A percentile compares a stretch with the other conserved stretches of the same genome.
Evolutionary conservation across 2,888 invertebrate species (phyloP).

Genomic region (Papilio demoleus): DNA sequence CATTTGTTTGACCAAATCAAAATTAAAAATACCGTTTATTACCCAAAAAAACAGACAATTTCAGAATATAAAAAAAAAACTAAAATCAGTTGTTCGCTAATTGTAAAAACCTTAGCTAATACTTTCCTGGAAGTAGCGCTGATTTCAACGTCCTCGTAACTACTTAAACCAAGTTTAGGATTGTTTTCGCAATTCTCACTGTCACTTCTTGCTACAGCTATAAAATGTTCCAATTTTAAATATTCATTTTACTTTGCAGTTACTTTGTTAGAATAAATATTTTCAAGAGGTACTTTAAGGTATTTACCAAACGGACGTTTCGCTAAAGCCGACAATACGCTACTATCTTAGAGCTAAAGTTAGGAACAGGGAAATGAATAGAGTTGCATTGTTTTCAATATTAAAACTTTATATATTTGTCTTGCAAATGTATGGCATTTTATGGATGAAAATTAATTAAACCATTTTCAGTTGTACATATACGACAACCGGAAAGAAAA

Average conservation of each 20-base stretch:
- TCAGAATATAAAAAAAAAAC: no score
- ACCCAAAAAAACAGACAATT: no score
- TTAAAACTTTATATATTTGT: background rate
- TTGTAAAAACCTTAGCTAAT: no score
- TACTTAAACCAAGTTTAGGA: no score
- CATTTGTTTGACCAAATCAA: no score
- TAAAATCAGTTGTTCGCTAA: no score
- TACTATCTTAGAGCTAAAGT: slow-evolving; percentile 54
- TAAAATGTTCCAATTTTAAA: slow-evolving; percentile 22
- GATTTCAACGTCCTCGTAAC: no score
- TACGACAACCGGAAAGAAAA: no score
- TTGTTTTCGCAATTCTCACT: background rate
- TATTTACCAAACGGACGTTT: slow-evolving; percentile 57
- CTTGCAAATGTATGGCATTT: background rate
- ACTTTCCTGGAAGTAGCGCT: no score
- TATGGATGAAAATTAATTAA: no score
- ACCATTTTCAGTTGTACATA: no score
- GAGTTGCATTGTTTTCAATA: slow-evolving; percentile 46
- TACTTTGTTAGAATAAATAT: slow-evolving; percentile 53
- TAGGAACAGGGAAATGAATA: slow-evolving; percentile 44
- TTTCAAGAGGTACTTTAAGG: slow-evolving; percentile 53
- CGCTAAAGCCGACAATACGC: slow-evolving; percentile 58
- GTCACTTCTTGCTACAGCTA: background rate
- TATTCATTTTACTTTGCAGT: slow-evolving; percentile 29
- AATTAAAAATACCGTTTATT: no score